Evolutionary conservation across 2,888 invertebrate species (phyloP).

Genomic region (Scaptomyza parva): DNA sequence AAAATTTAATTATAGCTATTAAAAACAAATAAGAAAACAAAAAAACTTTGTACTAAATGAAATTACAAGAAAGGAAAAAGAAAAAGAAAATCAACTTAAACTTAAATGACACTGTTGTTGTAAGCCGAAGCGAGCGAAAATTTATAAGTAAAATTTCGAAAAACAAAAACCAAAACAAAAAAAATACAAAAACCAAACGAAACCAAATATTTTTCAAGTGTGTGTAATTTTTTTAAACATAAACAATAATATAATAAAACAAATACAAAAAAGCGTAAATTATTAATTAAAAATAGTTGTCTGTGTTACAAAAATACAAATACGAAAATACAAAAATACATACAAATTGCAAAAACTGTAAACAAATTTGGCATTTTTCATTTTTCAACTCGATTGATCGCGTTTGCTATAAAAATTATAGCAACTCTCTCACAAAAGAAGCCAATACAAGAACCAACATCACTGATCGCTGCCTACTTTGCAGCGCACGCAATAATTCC

Average conservation of each 20-base stretch:
- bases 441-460: conserved; percentile 22
- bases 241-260: conserved; percentile 75
- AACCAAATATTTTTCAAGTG: conserved; percentile 76
- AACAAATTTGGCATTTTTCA: conserved; percentile 36
- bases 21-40: conserved; percentile 34
- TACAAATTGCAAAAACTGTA: conserved; percentile 66
- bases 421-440: conserved; percentile 48
- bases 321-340: conserved; percentile 70
- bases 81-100: conserved; percentile 21
- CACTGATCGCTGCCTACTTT: conserved; percentile 50
- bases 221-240: conserved; percentile 79
- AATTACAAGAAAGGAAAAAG: conserved; percentile 28
- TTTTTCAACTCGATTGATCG: conserved; percentile 25
- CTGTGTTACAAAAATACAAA: conserved; percentile 77
- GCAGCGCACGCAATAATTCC: conserved; percentile 15
- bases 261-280: conserved; percentile 66
- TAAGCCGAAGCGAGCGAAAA: conserved; percentile 36
- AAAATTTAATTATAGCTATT: conserved; percentile 70
- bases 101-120: conserved; percentile 46
- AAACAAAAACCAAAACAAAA: too few species aligned
- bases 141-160: conserved; percentile 35
- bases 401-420: conserved; percentile 63
- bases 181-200: conserved; percentile 24
- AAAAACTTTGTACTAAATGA: conserved; percentile 55
- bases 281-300: conserved; percentile 77